Percentiles rank a stretch among this genome's conserved stretches.
Conservation (phyloP, 2,113 vertebrate species). For the Phrynosoma blainvillii region DNA sequence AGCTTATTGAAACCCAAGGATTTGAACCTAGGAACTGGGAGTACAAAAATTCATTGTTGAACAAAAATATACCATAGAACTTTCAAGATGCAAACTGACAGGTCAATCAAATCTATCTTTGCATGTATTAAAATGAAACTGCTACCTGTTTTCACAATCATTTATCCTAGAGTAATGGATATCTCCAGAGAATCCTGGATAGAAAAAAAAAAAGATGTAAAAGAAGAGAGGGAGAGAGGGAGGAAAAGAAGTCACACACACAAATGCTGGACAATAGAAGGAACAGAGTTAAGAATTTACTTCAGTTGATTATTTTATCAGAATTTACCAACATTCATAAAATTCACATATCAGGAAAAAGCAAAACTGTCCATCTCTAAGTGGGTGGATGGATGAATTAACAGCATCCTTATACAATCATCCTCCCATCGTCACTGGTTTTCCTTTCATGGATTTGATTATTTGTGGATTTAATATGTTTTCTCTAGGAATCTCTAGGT, state of each 20-base stretch:
- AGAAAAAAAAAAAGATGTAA: not conserved
- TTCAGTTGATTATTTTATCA: too few relatives aligned
- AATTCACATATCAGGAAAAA: too few relatives aligned
- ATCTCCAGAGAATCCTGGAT: not conserved
- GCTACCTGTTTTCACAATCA: not conserved
- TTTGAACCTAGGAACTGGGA: constrained; percentile 26
- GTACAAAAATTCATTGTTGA: constrained; percentile 39
- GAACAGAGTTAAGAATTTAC: too few relatives aligned
- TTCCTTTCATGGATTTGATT: too few relatives aligned
- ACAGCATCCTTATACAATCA: too few relatives aligned
- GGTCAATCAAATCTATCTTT: not conserved
- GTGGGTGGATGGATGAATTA: too few relatives aligned
- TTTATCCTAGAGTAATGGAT: not conserved
- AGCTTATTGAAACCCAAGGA: constrained; percentile 39
- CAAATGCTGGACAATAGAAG: too few relatives aligned
- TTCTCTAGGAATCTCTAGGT: too few relatives aligned
- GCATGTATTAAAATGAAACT: constrained; percentile 23
- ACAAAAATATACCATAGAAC: not conserved
- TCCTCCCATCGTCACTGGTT: too few relatives aligned
- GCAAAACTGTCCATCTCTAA: too few relatives aligned
- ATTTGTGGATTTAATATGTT: too few relatives aligned
- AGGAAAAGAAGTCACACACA: not conserved
- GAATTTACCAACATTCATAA: too few relatives aligned
- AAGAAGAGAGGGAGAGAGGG: not conserved
- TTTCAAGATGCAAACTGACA: constrained; percentile 9